Percentiles rank a stretch among this genome's conserved stretches.
These are phyloP conservation scores for Drosophila serrata DNA, from an alignment of 1,140 invertebrate species.

Conservation along the genomic window DNA sequence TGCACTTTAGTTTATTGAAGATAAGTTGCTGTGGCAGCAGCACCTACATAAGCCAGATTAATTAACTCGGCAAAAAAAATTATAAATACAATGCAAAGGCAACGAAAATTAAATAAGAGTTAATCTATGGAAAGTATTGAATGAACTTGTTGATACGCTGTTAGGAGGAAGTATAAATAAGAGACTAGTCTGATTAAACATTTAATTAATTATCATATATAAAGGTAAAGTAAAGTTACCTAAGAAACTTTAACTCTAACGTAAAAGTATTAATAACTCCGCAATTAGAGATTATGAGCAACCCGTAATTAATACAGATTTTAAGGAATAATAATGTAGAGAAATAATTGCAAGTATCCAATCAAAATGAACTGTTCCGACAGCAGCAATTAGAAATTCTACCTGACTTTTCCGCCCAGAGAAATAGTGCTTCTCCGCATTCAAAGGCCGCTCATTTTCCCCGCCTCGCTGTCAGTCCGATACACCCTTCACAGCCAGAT, in stretches of 20 bases:
- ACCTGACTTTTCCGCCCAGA: not conserved
- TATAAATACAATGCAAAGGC: constrained; percentile 38
- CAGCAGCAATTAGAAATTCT: constrained; percentile 1
- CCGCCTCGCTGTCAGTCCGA: constrained; percentile 11
- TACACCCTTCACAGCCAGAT: constrained; percentile 5
- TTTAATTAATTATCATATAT: not conserved
- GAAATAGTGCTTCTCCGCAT: not conserved
- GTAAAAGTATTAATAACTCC: too few relatives aligned
- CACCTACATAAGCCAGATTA: constrained; percentile 58
- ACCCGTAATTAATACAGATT: too few relatives aligned
- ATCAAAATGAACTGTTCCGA: constrained; percentile 7
- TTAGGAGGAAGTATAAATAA: not conserved
- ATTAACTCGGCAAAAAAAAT: constrained; percentile 54
- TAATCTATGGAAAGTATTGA: not conserved
- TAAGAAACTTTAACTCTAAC: not conserved
- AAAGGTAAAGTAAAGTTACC: not conserved
- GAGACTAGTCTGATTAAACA: not conserved
- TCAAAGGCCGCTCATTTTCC: constrained; percentile 1
- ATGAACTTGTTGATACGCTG: constrained; percentile 1
- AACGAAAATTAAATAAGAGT: constrained; percentile 26
- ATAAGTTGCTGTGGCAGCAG: constrained; percentile 27
- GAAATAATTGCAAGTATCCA: not conserved
- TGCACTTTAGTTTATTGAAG: constrained; percentile 19
- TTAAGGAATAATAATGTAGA: not conserved
- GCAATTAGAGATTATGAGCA: too few relatives aligned